These are phyloP conservation scores for Sesia bembeciformis DNA, from an alignment of 2,888 invertebrate genomes.

Conservation along the genomic window DNA sequence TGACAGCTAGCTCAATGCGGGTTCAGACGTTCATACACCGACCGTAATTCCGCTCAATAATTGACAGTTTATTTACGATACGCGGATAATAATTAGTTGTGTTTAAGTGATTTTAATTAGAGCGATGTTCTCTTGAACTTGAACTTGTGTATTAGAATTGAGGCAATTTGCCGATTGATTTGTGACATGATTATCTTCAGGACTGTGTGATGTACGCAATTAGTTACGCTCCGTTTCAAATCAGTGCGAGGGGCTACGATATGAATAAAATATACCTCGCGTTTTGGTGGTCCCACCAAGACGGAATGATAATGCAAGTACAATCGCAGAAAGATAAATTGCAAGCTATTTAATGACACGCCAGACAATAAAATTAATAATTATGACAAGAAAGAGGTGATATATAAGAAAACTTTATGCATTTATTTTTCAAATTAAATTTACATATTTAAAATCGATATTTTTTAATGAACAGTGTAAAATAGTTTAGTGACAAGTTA, in stretches of 20 bases:
- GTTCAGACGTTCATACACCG: slow-evolving; percentile 71
- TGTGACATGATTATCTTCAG: slow-evolving; percentile 45
- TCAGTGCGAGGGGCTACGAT: slow-evolving; percentile 50
- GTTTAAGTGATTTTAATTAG: slow-evolving; percentile 15
- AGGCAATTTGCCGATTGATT: slow-evolving; percentile 47
- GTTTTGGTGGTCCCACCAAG: slow-evolving; percentile 41
- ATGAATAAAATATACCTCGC: slow-evolving; percentile 54
- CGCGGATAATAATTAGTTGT: slow-evolving; percentile 6
- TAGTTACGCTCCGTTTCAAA: slow-evolving; percentile 56
- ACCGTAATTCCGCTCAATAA: slow-evolving; percentile 63
- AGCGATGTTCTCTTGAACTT: slow-evolving; percentile 60
- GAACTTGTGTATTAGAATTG: slow-evolving; percentile 31
- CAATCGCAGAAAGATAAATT: slow-evolving; percentile 31
- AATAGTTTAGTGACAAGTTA: background rate
- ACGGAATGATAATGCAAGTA: slow-evolving; percentile 31
- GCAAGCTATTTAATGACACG: slow-evolving; percentile 22
- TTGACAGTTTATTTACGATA: slow-evolving; percentile 45
- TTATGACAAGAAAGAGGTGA: slow-evolving; percentile 52
- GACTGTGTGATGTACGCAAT: slow-evolving; percentile 52
- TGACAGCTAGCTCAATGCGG: slow-evolving; percentile 76
- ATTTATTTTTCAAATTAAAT: slow-evolving; percentile 5
- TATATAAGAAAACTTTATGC: slow-evolving; percentile 5
- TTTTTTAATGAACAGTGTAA: background rate
- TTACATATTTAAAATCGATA: slow-evolving; percentile 8
- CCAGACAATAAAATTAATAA: slow-evolving; percentile 31